These are phyloP conservation scores for Ectemnius lituratus DNA, from an alignment of 2,888 invertebrate species.

Conservation along the genomic window DNA sequence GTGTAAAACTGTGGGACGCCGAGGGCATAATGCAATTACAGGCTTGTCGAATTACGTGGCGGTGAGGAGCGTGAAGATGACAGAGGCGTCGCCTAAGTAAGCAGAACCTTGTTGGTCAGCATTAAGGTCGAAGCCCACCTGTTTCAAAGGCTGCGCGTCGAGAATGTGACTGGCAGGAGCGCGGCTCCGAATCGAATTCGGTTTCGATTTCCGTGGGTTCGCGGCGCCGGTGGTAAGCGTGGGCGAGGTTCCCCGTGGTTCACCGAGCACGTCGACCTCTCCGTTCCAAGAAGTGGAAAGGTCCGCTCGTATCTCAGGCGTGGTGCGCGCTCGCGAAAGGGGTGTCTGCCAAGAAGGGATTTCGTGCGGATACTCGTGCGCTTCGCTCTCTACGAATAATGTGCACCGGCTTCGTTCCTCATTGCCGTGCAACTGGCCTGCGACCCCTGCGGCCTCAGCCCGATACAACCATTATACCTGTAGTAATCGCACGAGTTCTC, in stretches of 20 bases:
- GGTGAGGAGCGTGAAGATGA: too few relatives aligned
- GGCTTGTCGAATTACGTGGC: too few relatives aligned
- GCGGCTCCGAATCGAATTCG: constrained; percentile 57
- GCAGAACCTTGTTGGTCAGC: too few relatives aligned
- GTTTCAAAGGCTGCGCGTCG: too few relatives aligned
- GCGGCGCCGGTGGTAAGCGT: neutral
- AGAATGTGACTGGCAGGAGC: too few relatives aligned
- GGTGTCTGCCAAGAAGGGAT: constrained; percentile 30
- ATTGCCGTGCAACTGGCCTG: constrained; percentile 48
- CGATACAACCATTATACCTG: constrained; percentile 61
- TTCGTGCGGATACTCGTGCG: constrained; percentile 42
- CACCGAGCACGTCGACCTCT: constrained; percentile 54
- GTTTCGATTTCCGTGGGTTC: constrained; percentile 33
- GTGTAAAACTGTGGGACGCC: too few relatives aligned
- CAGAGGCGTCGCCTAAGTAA: too few relatives aligned
- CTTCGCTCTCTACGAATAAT: constrained; percentile 61
- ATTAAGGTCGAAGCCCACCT: too few relatives aligned
- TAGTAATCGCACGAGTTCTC: constrained; percentile 61
- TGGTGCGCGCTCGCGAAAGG: constrained; percentile 29
- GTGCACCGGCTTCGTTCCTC: constrained; percentile 60
- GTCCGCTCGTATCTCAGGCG: constrained; percentile 61
- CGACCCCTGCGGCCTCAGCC: constrained; percentile 63
- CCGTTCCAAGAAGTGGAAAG: constrained; percentile 67
- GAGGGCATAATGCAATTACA: too few relatives aligned
- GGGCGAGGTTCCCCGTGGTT: constrained; percentile 23